A percentile compares a stretch with the other conserved stretches of the same genome.
These are phyloP conservation scores for Chaetodon trifasciatus DNA, from an alignment of 2,797 vertebrate species.

Conservation along the genomic window DNA sequence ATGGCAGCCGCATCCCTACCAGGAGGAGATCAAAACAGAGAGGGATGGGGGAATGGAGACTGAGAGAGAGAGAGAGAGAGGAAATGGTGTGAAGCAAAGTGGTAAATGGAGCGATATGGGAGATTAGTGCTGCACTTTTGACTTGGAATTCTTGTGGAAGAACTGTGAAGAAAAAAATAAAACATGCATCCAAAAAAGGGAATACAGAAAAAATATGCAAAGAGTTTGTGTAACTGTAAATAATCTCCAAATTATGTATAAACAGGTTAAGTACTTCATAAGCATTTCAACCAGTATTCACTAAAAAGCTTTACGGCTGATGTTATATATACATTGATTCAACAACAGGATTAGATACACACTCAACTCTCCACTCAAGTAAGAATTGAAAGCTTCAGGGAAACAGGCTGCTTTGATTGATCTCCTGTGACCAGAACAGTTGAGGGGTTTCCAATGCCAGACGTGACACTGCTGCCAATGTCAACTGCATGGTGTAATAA, in stretches of 20 bases:
- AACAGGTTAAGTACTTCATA: not conserved
- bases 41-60: constrained; percentile 1
- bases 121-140: constrained; percentile 16
- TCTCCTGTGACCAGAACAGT: constrained; percentile 81
- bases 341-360: constrained; percentile 59
- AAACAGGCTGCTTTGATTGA: constrained; percentile 81
- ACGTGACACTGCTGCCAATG: constrained; percentile 84
- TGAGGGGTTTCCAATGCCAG: constrained; percentile 80
- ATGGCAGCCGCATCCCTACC: constrained; percentile 80
- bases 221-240: not conserved
- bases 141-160: constrained; percentile 24
- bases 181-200: constrained; percentile 10
- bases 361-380: constrained; percentile 48
- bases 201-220: not conserved
- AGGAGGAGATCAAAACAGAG: constrained; percentile 56
- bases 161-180: constrained; percentile 27
- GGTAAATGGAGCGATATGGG: constrained; percentile 18
- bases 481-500: constrained; percentile 86
- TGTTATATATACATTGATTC: constrained; percentile 37
- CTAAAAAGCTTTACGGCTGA: constrained; percentile 7
- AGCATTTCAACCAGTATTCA: constrained; percentile 5
- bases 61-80: not conserved
- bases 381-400: constrained; percentile 66
- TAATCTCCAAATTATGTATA: not conserved
- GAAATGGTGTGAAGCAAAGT: constrained; percentile 39